Evolutionary conservation across 2,113 vertebrate species (phyloP).

Genomic region (Scortum barcoo): DNA sequence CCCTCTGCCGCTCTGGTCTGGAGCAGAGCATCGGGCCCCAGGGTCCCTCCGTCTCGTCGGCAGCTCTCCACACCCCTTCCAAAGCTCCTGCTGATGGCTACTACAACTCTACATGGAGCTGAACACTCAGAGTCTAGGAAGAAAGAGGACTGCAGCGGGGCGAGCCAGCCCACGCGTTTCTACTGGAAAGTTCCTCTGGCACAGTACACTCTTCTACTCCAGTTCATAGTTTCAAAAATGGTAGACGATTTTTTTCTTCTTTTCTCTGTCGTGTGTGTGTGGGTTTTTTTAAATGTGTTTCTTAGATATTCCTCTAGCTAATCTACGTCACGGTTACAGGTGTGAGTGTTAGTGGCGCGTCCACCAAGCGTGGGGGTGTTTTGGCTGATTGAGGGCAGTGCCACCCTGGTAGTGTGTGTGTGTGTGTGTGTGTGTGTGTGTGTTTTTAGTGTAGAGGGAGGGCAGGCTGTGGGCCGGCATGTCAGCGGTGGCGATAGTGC

Average conservation of each 20-base stretch:
- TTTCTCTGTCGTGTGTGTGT: slow-evolving; percentile 53
- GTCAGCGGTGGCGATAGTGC: slow-evolving; percentile 95
- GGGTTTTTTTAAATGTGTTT: slow-evolving; percentile 52
- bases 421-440: slow-evolving; percentile 52
- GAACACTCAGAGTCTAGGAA: slow-evolving; percentile 67
- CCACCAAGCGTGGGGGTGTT: slow-evolving; percentile 62
- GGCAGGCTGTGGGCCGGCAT: slow-evolving; percentile 27
- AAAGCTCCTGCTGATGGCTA: slow-evolving; percentile 69
- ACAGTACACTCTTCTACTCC: slow-evolving; percentile 45
- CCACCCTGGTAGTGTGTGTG: slow-evolving; percentile 64
- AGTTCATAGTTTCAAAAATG: slow-evolving; percentile 43
- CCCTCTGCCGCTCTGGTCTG: slow-evolving; percentile 53
- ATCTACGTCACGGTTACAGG: slow-evolving; percentile 82
- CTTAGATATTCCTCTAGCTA: slow-evolving; percentile 76
- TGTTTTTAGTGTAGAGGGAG: slow-evolving; percentile 42
- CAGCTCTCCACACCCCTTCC: slow-evolving; percentile 26
- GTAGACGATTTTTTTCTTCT: slow-evolving; percentile 33
- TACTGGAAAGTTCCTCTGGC: slow-evolving; percentile 57
- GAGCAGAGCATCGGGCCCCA: slow-evolving; percentile 19
- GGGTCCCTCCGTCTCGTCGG: slow-evolving; percentile 36
- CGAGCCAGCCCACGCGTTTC: slow-evolving; percentile 45
- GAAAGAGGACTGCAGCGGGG: slow-evolving; percentile 60
- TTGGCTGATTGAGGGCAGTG: slow-evolving; percentile 69
- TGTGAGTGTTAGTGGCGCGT: slow-evolving; percentile 72
- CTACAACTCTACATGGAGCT: slow-evolving; percentile 65